Percentiles rank a stretch among this genome's conserved stretches.
phyloP scores from a whole-genome alignment of 2,888 invertebrate genomes.

The Mechanitis messenoides region DNA sequence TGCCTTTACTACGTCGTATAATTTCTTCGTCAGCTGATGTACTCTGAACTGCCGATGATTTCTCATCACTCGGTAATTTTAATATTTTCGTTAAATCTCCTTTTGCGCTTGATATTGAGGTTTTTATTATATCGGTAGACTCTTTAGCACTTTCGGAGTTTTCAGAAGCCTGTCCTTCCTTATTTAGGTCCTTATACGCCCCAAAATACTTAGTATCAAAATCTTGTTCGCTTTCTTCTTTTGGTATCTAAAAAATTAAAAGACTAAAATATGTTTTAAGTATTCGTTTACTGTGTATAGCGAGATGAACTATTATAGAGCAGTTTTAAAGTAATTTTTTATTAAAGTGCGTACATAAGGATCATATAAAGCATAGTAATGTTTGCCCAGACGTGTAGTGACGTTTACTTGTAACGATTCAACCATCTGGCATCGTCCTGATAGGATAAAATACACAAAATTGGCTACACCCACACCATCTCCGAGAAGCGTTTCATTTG shows the following conservation, averaged over 20 bases:
- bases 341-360: constrained; percentile 51
- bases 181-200: constrained; percentile 50
- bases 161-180: constrained; percentile 30
- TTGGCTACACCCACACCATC: constrained; percentile 68
- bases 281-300: not conserved
- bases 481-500: constrained; percentile 75
- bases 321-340: too few species aligned
- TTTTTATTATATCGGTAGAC: constrained; percentile 8
- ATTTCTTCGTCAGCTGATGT: constrained; percentile 16
- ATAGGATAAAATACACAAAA: constrained; percentile 75
- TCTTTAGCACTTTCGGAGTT: constrained; percentile 21
- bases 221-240: constrained; percentile 62
- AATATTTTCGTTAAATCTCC: constrained; percentile 25
- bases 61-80: constrained; percentile 24
- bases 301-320: constrained; percentile 2
- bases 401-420: constrained; percentile 72
- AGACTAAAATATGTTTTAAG: not conserved
- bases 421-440: constrained; percentile 78
- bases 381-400: constrained; percentile 47
- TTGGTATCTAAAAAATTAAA: constrained; percentile 41
- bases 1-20: constrained; percentile 24
- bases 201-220: constrained; percentile 65
- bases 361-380: constrained; percentile 65
- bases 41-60: constrained; percentile 27
- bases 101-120: constrained; percentile 12